A percentile compares a stretch with the other conserved stretches of the same genome.
These are phyloP conservation scores for Aphis craccivora DNA, from an alignment of 1,140 invertebrate genomes.

Conservation along the genomic window DNA sequence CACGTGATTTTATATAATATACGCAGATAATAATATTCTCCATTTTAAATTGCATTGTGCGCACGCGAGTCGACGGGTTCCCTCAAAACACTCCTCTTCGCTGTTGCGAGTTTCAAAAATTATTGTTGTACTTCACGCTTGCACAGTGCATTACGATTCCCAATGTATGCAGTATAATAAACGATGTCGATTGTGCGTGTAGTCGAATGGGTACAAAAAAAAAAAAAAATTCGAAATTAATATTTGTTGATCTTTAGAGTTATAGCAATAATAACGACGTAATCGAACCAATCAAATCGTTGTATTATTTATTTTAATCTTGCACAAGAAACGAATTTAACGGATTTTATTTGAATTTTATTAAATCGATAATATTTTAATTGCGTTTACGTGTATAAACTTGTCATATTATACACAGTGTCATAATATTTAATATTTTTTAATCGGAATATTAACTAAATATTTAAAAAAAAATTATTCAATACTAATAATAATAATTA, in stretches of 20 bases:
- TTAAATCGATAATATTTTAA: too few relatives aligned
- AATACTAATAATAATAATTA: neutral
- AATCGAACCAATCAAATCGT: neutral
- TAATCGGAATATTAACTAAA: neutral
- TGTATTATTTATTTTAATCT: neutral
- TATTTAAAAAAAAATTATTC: too few relatives aligned
- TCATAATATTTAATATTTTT: neutral
- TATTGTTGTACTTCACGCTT: neutral
- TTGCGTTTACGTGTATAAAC: too few relatives aligned
- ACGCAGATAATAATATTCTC: neutral
- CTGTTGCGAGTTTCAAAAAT: conserved; percentile 1
- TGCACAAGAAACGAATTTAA: too few relatives aligned
- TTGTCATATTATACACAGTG: too few relatives aligned
- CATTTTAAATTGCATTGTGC: neutral
- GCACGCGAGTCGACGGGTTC: neutral
- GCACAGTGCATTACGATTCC: neutral
- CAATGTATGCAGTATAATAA: neutral
- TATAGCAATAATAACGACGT: too few relatives aligned
- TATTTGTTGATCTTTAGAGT: too few relatives aligned
- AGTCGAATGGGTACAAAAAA: neutral
- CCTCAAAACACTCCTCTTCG: too few relatives aligned
- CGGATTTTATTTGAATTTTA: too few relatives aligned
- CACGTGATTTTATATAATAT: neutral
- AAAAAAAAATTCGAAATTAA: too few relatives aligned
- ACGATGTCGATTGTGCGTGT: neutral